These are phyloP conservation scores for Stigmatopora argus DNA, from an alignment of 2,113 vertebrate genomes.

Conservation along the genomic window DNA sequence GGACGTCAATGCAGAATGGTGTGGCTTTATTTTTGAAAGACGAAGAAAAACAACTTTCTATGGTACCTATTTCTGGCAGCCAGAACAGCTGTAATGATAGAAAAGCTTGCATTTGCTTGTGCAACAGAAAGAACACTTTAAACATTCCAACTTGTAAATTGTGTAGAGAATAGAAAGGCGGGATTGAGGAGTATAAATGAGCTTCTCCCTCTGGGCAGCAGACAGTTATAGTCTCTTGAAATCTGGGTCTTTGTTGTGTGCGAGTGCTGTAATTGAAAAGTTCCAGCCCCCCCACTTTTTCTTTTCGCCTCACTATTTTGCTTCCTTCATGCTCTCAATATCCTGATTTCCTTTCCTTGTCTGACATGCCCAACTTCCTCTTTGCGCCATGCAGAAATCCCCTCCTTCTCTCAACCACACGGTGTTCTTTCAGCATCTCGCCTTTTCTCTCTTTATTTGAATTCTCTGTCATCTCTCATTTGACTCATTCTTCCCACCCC, in stretches of 20 bases:
- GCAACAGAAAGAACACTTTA: constrained; percentile 55
- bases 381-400: constrained; percentile 15
- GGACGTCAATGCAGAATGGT: not conserved
- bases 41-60: constrained; percentile 25
- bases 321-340: constrained; percentile 33
- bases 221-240: constrained; percentile 60
- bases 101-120: constrained; percentile 41
- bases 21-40: not conserved
- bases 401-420: constrained; percentile 12
- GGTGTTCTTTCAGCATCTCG: constrained; percentile 14
- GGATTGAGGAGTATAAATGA: constrained; percentile 59
- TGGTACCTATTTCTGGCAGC: constrained; percentile 30
- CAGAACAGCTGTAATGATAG: constrained; percentile 43
- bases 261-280: constrained; percentile 70
- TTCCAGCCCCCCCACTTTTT: constrained; percentile 38
- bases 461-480: constrained; percentile 48
- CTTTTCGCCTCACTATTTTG: constrained; percentile 24
- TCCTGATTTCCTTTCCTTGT: constrained; percentile 27
- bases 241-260: constrained; percentile 69
- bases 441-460: constrained; percentile 28
- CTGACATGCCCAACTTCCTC: constrained; percentile 32
- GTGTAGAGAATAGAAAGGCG: constrained; percentile 39
- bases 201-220: constrained; percentile 62
- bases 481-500: constrained; percentile 30
- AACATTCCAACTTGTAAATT: constrained; percentile 60